Evolutionary conservation across 2,113 vertebrate genomes (phyloP).

Genomic region (Dromiciops gliroides): DNA sequence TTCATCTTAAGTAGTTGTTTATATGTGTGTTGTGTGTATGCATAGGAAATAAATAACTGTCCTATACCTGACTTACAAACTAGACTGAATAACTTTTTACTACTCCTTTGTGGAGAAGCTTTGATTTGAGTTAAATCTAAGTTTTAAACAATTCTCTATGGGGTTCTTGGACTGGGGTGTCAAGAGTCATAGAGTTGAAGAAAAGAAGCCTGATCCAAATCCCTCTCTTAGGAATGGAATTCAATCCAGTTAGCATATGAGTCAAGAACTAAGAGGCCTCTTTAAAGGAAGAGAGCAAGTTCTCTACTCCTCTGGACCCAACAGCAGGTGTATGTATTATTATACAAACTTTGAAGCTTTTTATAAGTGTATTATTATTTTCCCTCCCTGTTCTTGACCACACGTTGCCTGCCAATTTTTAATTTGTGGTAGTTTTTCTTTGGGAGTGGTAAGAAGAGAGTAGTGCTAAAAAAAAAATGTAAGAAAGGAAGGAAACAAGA

Average conservation of each 20-base stretch:
- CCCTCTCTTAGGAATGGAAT: background rate
- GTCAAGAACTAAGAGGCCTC: background rate
- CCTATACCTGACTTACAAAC: background rate
- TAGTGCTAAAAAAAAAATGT: background rate
- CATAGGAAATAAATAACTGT: background rate
- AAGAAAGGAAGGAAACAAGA: background rate
- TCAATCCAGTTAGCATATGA: background rate
- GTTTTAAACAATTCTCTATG: background rate
- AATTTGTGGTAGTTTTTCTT: background rate
- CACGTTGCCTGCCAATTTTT: background rate
- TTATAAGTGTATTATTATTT: background rate
- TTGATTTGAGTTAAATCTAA: background rate
- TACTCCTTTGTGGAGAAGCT: background rate
- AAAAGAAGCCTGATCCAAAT: background rate
- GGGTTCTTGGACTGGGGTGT: background rate
- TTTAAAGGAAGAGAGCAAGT: background rate
- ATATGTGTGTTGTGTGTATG: background rate
- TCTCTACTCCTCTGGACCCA: background rate
- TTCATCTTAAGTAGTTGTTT: background rate
- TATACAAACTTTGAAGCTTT: background rate
- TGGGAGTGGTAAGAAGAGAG: background rate
- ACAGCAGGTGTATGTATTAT: background rate
- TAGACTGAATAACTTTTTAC: background rate
- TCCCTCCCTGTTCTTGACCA: background rate
- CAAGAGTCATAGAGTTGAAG: background rate